Percentiles rank a stretch among this genome's conserved stretches.
Evolutionary conservation across 2,888 invertebrate species (phyloP).

Genomic region (Agrochola macilenta): DNA sequence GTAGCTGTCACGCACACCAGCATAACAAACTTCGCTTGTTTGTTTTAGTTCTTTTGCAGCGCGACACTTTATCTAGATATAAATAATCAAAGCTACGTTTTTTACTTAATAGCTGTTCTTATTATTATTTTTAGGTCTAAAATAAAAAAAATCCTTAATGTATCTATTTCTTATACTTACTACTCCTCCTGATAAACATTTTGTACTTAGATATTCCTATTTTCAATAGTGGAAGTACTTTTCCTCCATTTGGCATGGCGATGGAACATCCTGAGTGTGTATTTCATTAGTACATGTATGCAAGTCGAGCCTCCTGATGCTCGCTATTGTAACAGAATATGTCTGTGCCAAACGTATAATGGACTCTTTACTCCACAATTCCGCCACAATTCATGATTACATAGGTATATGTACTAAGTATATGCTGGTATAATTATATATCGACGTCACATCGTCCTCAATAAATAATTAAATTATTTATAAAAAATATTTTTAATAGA

Average conservation of each 20-base stretch:
- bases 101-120: no score
- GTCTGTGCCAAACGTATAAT: constrained; percentile 11
- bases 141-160: no score
- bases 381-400: constrained; percentile 8
- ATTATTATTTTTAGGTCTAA: no score
- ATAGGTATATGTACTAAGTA: neutral
- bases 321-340: constrained; percentile 40
- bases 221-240: neutral
- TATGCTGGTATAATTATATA: constrained; percentile 4
- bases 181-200: no score
- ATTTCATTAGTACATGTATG: constrained; percentile 29
- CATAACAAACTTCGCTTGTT: no score
- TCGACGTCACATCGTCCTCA: neutral
- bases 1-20: no score
- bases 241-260: neutral
- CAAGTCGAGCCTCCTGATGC: constrained; percentile 21
- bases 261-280: neutral
- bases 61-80: no score
- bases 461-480: no score
- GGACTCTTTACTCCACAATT: constrained; percentile 15
- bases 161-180: no score
- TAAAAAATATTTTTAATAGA: neutral
- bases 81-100: no score
- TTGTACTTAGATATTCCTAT: neutral
- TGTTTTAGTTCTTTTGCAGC: no score